Evolutionary conservation across 1,140 invertebrate genomes (phyloP).

Genomic region (Hirudo medicinalis): DNA sequence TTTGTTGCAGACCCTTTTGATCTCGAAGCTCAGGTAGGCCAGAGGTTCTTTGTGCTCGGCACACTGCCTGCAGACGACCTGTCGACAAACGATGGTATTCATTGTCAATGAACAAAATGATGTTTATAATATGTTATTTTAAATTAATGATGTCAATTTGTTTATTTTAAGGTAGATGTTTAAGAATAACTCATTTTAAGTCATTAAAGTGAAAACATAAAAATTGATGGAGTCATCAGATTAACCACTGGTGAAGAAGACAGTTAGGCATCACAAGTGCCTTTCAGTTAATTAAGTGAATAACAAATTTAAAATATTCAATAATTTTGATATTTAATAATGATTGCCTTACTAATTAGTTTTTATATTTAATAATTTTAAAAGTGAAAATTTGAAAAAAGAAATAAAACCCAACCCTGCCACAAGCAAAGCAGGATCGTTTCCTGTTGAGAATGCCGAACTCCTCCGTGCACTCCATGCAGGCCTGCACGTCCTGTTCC

Average conservation of each 20-base stretch:
- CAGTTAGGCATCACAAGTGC: too few relatives aligned
- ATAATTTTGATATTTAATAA: too few relatives aligned
- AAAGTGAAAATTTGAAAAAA: too few relatives aligned
- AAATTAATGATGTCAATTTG: neutral
- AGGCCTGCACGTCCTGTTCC: neutral
- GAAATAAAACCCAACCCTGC: neutral
- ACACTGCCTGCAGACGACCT: neutral
- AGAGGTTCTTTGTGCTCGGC: neutral
- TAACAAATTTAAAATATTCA: too few relatives aligned
- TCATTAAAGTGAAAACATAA: too few relatives aligned
- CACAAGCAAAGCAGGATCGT: neutral
- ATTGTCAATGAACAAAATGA: neutral
- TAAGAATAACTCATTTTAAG: too few relatives aligned
- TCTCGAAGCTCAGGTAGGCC: neutral
- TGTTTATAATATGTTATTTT: neutral
- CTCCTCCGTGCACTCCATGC: conserved; percentile 8
- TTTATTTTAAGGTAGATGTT: too few relatives aligned
- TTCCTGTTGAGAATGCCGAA: conserved; percentile 4
- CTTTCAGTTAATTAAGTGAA: too few relatives aligned
- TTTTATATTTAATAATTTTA: too few relatives aligned
- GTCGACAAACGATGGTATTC: neutral
- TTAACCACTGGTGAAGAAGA: too few relatives aligned
- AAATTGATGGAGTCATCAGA: too few relatives aligned
- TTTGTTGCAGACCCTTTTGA: conserved; percentile 9
- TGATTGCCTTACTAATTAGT: too few relatives aligned